These are phyloP conservation scores for Sciurus niger DNA, from an alignment of 2,113 vertebrate genomes.

Conservation along the genomic window DNA sequence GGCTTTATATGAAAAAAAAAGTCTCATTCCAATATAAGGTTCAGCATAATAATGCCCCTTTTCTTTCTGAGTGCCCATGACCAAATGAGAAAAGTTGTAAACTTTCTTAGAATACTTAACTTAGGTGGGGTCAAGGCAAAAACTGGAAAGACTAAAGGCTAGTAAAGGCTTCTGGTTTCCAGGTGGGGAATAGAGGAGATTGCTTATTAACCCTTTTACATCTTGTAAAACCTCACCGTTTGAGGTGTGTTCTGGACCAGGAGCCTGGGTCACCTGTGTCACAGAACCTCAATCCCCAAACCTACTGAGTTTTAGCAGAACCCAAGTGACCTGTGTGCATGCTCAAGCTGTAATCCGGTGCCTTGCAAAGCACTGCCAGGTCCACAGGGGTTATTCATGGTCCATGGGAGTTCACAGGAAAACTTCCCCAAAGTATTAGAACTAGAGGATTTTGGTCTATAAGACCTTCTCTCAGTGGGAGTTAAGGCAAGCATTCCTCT, in stretches of 20 bases:
- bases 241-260: not conserved
- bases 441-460: not conserved
- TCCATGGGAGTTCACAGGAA: not conserved
- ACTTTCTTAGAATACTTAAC: not conserved
- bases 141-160: too few relatives aligned
- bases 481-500: not conserved
- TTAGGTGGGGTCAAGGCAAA: not conserved
- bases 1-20: not conserved
- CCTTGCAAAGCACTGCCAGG: not conserved
- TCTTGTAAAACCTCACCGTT: not conserved
- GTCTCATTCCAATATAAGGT: not conserved
- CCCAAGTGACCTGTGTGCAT: fast-evolving
- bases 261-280: not conserved
- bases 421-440: not conserved
- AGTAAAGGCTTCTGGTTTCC: not conserved
- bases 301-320: not conserved
- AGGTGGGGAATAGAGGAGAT: fast-evolving
- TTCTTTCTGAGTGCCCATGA: not conserved
- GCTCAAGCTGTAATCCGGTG: not conserved
- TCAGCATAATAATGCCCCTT: not conserved
- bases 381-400: too few relatives aligned
- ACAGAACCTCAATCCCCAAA: not conserved
- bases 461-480: not conserved
- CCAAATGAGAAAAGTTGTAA: not conserved
- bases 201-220: not conserved